Evolutionary conservation across 2,888 invertebrate genomes (phyloP).

Genomic region (Eupithecia subumbrata): DNA sequence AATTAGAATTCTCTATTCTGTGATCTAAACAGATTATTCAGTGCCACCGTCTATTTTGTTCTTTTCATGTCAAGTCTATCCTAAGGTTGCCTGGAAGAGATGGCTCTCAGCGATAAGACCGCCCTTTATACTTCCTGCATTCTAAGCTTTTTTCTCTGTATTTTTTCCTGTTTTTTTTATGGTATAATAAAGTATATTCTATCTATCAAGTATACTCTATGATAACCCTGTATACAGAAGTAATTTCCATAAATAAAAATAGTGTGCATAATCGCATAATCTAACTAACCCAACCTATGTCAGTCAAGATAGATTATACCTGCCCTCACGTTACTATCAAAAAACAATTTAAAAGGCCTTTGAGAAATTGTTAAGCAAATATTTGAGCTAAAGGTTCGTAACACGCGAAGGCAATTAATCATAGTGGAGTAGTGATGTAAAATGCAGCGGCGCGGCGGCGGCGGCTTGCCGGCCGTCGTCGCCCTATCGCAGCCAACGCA

Average conservation of each 20-base stretch:
- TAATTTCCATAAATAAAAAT: background rate
- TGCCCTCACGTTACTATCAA: background rate
- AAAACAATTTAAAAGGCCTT: constrained; percentile 28
- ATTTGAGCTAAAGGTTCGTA: constrained; percentile 51
- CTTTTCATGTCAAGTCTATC: too few species aligned
- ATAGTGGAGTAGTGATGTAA: constrained; percentile 46
- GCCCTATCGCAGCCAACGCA: constrained; percentile 30
- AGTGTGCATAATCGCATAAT: background rate
- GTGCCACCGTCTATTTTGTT: too few species aligned
- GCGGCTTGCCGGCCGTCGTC: constrained; percentile 33
- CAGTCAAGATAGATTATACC: constrained; percentile 15
- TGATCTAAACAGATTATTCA: too few species aligned
- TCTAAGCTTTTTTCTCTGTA: too few species aligned
- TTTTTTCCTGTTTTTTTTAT: too few species aligned
- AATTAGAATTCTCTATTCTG: too few species aligned
- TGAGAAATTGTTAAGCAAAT: constrained; percentile 53
- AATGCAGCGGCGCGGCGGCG: constrained; percentile 39
- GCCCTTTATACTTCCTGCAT: too few species aligned
- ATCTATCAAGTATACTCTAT: too few species aligned
- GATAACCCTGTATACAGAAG: too few species aligned
- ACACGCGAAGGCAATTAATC: constrained; percentile 58
- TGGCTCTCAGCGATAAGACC: too few species aligned
- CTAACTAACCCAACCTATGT: background rate
- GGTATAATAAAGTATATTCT: too few species aligned
- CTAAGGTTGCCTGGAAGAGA: too few species aligned